phyloP scores from a whole-genome alignment of 2,797 vertebrate species.

The Premnoplex brunnescens region DNA sequence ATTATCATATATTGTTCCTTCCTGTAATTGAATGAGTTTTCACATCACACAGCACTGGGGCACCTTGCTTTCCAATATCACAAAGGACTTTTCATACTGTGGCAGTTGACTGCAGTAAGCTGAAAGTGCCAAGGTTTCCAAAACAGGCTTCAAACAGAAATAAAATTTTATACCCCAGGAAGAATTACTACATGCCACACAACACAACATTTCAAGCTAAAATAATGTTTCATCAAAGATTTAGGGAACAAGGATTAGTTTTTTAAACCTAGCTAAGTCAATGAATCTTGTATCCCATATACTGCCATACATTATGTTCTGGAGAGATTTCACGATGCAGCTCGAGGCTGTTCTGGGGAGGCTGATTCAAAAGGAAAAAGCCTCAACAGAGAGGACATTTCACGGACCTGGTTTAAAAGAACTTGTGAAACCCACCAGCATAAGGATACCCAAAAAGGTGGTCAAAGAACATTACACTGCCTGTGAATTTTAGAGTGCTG shows the following conservation, averaged over 20 bases:
- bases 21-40: not conserved
- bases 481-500: not conserved
- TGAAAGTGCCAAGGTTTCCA: conserved; percentile 29
- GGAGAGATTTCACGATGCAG: not conserved
- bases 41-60: not conserved
- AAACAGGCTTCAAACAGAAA: conserved; percentile 47
- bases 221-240: conserved; percentile 65
- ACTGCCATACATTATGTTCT: conserved; percentile 1
- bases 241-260: conserved; percentile 56
- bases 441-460: not conserved
- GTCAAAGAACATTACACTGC: not conserved
- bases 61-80: not conserved
- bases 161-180: conserved; percentile 53
- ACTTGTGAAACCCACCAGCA: not conserved
- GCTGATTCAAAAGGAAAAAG: not conserved
- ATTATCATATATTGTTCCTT: not conserved
- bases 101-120: not conserved
- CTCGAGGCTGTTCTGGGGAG: not conserved
- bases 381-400: not conserved
- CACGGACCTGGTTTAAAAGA: not conserved
- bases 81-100: not conserved
- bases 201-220: conserved; percentile 51
- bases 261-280: conserved; percentile 46
- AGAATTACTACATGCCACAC: conserved; percentile 41
- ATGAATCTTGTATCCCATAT: conserved; percentile 39